phyloP scores from a whole-genome alignment of 2,797 vertebrate species.

The Glyptemys insculpta region DNA sequence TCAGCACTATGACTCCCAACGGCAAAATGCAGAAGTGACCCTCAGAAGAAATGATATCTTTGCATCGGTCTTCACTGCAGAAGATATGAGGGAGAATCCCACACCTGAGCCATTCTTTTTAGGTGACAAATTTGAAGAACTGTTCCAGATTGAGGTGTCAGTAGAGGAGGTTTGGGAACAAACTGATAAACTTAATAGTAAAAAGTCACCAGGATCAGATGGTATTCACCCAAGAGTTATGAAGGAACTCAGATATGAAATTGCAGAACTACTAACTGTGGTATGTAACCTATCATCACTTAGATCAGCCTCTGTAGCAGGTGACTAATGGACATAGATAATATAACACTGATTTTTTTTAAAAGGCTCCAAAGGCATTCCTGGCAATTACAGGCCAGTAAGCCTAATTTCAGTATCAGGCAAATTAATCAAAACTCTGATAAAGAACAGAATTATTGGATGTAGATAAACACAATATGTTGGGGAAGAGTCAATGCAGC shows the following conservation, averaged over 20 bases:
- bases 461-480: not conserved
- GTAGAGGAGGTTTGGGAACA: not conserved
- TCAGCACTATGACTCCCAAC: not conserved
- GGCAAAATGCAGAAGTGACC: fast-evolving
- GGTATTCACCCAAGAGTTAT: not conserved
- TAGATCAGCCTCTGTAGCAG: not conserved
- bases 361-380: not conserved
- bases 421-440: not conserved
- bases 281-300: not conserved
- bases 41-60: not conserved
- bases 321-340: not conserved
- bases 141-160: not conserved
- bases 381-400: not conserved
- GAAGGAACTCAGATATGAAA: not conserved
- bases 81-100: not conserved
- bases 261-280: not conserved
- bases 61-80: not conserved
- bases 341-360: not conserved
- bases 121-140: not conserved
- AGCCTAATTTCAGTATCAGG: not conserved
- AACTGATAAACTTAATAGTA: not conserved
- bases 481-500: not conserved
- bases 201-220: not conserved
- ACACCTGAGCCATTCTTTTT: not conserved
- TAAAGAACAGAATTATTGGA: not conserved